Base-by-base conservation (phyloP, 2,797 vertebrate species). In the Rhinella marina region DNA sequence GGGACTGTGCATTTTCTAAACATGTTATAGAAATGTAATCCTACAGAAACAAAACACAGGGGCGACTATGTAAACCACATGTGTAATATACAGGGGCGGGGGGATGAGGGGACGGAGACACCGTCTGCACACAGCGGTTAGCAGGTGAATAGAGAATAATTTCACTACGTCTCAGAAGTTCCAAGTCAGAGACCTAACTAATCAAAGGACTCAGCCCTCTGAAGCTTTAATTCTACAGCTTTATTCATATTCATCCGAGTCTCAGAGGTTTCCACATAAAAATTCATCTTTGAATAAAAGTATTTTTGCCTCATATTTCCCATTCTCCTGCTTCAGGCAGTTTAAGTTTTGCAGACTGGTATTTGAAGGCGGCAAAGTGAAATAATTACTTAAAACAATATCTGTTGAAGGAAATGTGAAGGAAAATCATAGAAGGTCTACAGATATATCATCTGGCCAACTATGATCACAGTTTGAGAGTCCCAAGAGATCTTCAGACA, bases 101-200 rank as follows among this genome's bases (percentile, higher is more conserved):
- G 72, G 70, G 48, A 3, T 8, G n/a, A 19, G 70, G 32, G 29
- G 78, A 52, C n/a, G 21, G 62, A 80, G 85, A 68, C 75, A n/a
- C 61, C 23, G 25, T 50, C 59, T 68, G 76, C 50, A 80, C 61
- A 77, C 50, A 68, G 61, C 76, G n/a, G 61, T 86, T 79, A 86
- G 84, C 84, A 86, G 73, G 76, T 62, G 59, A 86, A 86, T 54
- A 86, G 48, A 86, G 85, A 86, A 86, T 86, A 72, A 72, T 86
- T 70, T 81, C 32, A 73, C 73, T 56, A 81, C 57, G 66, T 81
- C 77, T 86, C 32, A 70, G 78, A 86, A 86, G 64, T 66, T 59
- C 19, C 78, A 70, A 79, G 64, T 59, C 62, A 72, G 64, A 50
- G 85, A 81, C 41, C 52, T 68, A 81, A 72, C 57, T 80, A 86